Percentiles rank a stretch among this genome's conserved stretches.
Evolutionary conservation across 2,888 invertebrate species (phyloP).

Genomic region (Nemurella pictetii): DNA sequence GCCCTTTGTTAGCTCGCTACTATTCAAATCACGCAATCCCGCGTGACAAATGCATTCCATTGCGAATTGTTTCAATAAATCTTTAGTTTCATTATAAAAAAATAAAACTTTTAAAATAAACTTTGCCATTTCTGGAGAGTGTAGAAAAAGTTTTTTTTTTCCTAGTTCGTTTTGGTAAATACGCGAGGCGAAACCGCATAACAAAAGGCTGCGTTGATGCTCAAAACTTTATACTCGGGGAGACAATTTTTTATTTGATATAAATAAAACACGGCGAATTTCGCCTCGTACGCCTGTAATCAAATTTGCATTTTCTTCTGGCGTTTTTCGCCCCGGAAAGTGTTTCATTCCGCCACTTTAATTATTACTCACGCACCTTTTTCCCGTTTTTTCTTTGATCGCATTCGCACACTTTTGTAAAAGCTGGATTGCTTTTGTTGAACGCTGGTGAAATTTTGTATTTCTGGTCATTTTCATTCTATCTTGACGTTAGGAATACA

Average conservation of each 20-base stretch:
- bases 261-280: neutral
- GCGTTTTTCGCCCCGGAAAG: neutral
- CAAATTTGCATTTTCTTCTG: neutral
- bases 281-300: neutral
- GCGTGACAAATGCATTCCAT: slow-evolving; percentile 28
- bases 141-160: neutral
- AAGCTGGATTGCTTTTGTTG: too few species aligned
- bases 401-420: neutral
- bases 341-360: neutral
- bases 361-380: neutral
- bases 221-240: neutral
- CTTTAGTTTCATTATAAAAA: slow-evolving; percentile 30
- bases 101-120: neutral
- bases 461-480: too few species aligned
- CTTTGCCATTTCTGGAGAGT: neutral
- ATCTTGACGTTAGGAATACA: too few species aligned
- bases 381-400: neutral
- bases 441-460: too few species aligned
- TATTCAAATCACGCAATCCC: slow-evolving; percentile 25
- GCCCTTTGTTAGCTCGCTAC: slow-evolving; percentile 16
- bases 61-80: slow-evolving; percentile 30
- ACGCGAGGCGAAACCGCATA: neutral
- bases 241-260: neutral
- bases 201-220: neutral
- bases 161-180: neutral